These are phyloP conservation scores for Atractosteus spatula DNA, from an alignment of 2,113 vertebrate species.

Conservation along the genomic window DNA sequence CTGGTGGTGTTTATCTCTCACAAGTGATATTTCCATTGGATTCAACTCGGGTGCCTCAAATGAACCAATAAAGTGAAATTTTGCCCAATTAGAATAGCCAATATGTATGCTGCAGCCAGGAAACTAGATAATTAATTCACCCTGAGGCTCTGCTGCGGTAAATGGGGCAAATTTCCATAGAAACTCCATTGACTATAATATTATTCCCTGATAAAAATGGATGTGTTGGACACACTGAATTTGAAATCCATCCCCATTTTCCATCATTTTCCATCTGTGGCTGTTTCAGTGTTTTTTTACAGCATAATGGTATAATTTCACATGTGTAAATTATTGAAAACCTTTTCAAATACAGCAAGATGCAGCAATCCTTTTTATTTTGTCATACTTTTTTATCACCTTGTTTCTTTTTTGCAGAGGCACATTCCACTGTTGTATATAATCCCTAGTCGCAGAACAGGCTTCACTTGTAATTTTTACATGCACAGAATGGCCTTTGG, in stretches of 20 bases:
- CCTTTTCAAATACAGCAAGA: no score
- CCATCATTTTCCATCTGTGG: neutral
- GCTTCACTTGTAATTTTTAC: neutral
- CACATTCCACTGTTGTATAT: neutral
- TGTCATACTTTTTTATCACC: neutral
- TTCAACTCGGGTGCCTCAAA: slow-evolving; percentile 22
- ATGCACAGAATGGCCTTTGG: neutral
- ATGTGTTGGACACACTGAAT: slow-evolving; percentile 29
- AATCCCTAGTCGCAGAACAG: neutral
- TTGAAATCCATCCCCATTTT: slow-evolving; percentile 12
- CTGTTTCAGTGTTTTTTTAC: neutral
- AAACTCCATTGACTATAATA: slow-evolving; percentile 36
- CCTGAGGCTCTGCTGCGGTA: slow-evolving; percentile 48
- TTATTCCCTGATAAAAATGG: slow-evolving; percentile 40
- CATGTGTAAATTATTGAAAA: neutral
- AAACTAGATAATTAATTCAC: slow-evolving; percentile 62
- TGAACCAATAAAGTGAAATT: slow-evolving; percentile 49
- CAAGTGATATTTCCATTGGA: slow-evolving; percentile 50
- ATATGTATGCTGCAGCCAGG: slow-evolving; percentile 40
- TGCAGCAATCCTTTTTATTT: neutral
- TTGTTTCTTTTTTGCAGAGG: neutral
- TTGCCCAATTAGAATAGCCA: slow-evolving; percentile 60
- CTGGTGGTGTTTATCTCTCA: slow-evolving; percentile 29
- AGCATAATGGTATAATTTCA: neutral
- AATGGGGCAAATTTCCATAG: slow-evolving; percentile 36